A percentile compares a stretch with the other conserved stretches of the same genome.
Evolutionary conservation across 2,888 invertebrate genomes (phyloP).

Genomic region (Disparrhopalites patrizii): DNA sequence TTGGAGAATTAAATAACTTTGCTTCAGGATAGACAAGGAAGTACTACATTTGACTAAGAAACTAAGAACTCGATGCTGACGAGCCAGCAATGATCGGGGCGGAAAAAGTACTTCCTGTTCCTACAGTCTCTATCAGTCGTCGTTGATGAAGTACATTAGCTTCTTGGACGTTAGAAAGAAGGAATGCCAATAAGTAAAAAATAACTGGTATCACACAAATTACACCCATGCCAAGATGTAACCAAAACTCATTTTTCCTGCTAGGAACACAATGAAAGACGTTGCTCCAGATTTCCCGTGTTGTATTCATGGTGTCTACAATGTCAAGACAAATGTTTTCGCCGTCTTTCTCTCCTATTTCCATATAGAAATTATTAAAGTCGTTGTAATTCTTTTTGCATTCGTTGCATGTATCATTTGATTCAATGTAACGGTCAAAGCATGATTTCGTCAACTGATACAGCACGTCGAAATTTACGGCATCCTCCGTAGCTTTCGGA

Average conservation of each 20-base stretch:
- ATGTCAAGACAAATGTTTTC: constrained; percentile 65
- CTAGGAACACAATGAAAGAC: constrained; percentile 57
- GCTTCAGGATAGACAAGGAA: too few relatives aligned
- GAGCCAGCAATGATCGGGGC: neutral
- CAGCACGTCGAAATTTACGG: constrained; percentile 51
- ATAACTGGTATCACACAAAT: constrained; percentile 58
- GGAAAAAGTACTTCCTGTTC: neutral
- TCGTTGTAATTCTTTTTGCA: constrained; percentile 58
- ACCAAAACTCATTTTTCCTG: constrained; percentile 58
- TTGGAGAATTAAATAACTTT: too few relatives aligned
- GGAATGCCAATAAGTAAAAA: constrained; percentile 57
- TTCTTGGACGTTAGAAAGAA: constrained; percentile 44
- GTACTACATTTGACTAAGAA: too few relatives aligned
- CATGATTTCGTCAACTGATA: constrained; percentile 45
- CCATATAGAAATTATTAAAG: constrained; percentile 60
- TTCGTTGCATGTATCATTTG: constrained; percentile 54
- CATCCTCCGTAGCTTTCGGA: constrained; percentile 53
- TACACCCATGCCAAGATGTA: constrained; percentile 57
- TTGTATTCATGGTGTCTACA: constrained; percentile 65
- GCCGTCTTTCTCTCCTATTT: constrained; percentile 59
- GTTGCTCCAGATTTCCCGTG: constrained; percentile 62
- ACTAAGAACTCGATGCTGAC: too few relatives aligned
- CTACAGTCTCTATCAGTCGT: constrained; percentile 12
- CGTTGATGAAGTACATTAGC: constrained; percentile 43
- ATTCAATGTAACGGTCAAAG: constrained; percentile 33